phyloP scores from a whole-genome alignment of 2,113 vertebrate genomes.

The Herpailurus yagouaroundi region DNA sequence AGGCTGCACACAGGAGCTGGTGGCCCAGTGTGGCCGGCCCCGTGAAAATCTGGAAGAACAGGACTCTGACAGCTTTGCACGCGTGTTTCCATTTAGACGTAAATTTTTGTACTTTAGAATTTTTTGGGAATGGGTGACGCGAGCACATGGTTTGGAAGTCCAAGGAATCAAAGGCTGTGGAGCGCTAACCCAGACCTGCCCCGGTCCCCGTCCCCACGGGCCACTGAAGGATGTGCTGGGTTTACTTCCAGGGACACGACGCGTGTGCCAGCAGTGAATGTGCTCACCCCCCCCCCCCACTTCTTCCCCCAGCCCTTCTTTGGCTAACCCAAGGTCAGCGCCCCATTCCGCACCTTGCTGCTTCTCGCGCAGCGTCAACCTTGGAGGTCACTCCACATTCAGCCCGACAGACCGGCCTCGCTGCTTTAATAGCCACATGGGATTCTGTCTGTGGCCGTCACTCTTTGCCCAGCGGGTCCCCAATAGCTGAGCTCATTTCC shows the following conservation, averaged over 20 bases:
- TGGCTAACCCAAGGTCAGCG: background rate
- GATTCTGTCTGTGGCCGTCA: fast-evolving
- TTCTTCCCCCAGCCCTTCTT: too few relatives aligned
- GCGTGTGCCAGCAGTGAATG: background rate
- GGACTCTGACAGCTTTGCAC: background rate
- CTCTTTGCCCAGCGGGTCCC: background rate
- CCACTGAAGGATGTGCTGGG: background rate
- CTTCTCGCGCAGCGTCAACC: background rate
- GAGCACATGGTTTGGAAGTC: background rate
- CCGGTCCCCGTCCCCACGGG: background rate
- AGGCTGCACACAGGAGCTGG: background rate
- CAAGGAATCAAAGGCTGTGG: background rate
- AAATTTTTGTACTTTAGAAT: background rate
- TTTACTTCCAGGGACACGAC: background rate
- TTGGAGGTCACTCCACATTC: background rate
- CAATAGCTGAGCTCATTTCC: background rate
- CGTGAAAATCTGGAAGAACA: background rate
- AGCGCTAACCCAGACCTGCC: background rate
- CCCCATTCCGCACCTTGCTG: too few relatives aligned
- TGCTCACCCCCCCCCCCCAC: fast-evolving
- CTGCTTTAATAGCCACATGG: background rate
- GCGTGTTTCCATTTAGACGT: background rate
- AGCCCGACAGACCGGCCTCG: background rate
- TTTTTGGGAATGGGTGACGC: background rate
- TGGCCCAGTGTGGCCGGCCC: too few relatives aligned